Base-by-base conservation (phyloP, 2,113 vertebrate species). In the Coregonus clupeaformis region DNA sequence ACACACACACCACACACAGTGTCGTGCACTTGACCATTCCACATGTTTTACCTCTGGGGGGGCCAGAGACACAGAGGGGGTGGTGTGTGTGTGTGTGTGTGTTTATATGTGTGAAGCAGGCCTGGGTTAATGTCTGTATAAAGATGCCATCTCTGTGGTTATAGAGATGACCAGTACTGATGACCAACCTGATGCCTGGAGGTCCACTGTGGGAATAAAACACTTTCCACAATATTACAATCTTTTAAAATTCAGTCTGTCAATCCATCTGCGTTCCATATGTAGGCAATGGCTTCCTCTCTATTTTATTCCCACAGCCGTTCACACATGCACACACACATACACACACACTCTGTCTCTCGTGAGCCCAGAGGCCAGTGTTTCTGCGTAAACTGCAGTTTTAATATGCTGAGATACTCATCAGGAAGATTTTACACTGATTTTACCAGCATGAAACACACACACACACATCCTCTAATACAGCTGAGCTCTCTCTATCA, bases 321-420 rank as follows among this genome's bases (percentile, higher is more conserved):
- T 60, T 66, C 63, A 57, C 45, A 25, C 62, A 24, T 9, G 24
- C 2, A 65, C 25, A 65, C 25, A 65, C 25, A 70, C 72, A n/a
- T n/a, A 60, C 73, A 52, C 67, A 63, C 81, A 76, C 77, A 75
- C 20, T 71, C 32, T 25, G 69, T 63, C 69, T 32, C 67, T 59
- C 55, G 25, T 20, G 67, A 30, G 68, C 74, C 68, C 71, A 73
- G 47, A 71, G 66, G 80, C 27, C 71, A 77, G 77, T 25, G 52
- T 47, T 63, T 70, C 60, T 67, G 66, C 36, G 70, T 78, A 52
- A 82, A 71, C 72, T 49, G 67, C 29, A 69, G 69, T 87, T 88
- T 91, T 90, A 91, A 92, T 89, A 88, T 72, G 77, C 32, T 3
- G 30, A 77, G 89, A 92, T 90, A 89, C 30, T 62, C 83, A 91